A percentile compares a stretch with the other conserved stretches of the same genome.
Evolutionary conservation across 2,888 invertebrate species (phyloP).

Genomic region (Stegana nigrithorax): DNA sequence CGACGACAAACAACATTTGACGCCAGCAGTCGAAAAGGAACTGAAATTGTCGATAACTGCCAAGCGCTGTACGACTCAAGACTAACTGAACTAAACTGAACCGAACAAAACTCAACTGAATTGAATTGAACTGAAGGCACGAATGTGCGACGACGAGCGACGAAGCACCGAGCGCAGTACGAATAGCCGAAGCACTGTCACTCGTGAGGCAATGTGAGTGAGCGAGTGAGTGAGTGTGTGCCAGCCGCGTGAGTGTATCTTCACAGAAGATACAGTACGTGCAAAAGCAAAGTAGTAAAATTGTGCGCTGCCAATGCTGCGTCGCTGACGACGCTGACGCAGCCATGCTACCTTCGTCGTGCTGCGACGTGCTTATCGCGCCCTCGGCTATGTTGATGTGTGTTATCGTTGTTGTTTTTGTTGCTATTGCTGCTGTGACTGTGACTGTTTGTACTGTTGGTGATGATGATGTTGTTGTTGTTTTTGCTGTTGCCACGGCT

Average conservation of each 20-base stretch:
- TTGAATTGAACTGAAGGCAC: slow-evolving; percentile 25
- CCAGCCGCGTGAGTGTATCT: no score
- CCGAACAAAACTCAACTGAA: slow-evolving; percentile 38
- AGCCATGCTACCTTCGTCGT: no score
- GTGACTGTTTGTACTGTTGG: no score
- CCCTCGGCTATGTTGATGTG: not conserved
- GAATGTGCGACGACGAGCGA: slow-evolving; percentile 20
- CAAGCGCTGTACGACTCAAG: slow-evolving; percentile 60
- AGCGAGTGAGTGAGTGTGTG: not conserved
- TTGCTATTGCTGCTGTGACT: slow-evolving; percentile 4
- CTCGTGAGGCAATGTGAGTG: not conserved
- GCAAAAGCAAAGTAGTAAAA: not conserved
- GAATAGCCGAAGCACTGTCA: not conserved
- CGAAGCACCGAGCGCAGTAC: slow-evolving; percentile 17
- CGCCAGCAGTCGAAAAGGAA: slow-evolving; percentile 68
- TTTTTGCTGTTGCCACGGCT: slow-evolving; percentile 29
- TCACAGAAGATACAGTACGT: not conserved
- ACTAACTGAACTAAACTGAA: slow-evolving; percentile 58
- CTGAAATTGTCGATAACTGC: slow-evolving; percentile 62
- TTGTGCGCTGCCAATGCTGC: slow-evolving; percentile 4
- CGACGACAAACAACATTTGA: slow-evolving; percentile 67
- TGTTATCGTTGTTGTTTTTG: not conserved
- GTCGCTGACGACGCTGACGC: slow-evolving; percentile 33
- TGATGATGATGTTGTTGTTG: slow-evolving; percentile 21
- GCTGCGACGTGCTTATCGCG: not conserved